Evolutionary conservation across 1,140 invertebrate species (phyloP).

Genomic region (Papilio dardanus): DNA sequence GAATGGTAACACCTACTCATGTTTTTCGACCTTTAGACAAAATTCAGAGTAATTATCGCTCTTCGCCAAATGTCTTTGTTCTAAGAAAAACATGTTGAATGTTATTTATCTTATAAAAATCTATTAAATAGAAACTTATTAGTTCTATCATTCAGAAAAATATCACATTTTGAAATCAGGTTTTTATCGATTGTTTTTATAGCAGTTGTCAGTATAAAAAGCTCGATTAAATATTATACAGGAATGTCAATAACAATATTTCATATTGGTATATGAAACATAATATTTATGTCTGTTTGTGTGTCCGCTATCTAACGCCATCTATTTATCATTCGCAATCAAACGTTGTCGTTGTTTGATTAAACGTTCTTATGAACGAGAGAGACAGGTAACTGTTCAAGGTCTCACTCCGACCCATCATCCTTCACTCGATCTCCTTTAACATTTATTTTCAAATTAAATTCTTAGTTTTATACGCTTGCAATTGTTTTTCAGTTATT

Average conservation of each 20-base stretch:
- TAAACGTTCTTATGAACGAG: conserved; percentile 58
- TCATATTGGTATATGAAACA: neutral
- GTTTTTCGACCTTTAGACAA: too few relatives aligned
- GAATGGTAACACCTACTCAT: neutral
- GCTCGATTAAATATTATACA: neutral
- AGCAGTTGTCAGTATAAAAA: neutral
- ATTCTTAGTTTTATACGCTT: neutral
- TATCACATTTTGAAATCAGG: neutral
- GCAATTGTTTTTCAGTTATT: too few relatives aligned
- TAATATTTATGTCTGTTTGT: neutral
- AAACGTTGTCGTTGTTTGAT: conserved; percentile 69
- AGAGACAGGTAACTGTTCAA: conserved; percentile 48
- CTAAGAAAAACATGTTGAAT: neutral
- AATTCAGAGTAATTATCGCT: too few relatives aligned
- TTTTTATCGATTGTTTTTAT: too few relatives aligned
- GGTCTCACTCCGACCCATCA: conserved; percentile 5
- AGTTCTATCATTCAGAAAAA: neutral
- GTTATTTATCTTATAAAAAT: neutral
- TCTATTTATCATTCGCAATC: conserved; percentile 73
- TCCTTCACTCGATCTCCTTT: conserved; percentile 31
- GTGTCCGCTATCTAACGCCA: conserved; percentile 37
- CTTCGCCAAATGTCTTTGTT: neutral
- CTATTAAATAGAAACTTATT: neutral
- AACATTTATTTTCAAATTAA: conserved; percentile 12
- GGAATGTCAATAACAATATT: neutral